Conservation (phyloP, 1,140 invertebrate species). For the Magallana gigas region DNA sequence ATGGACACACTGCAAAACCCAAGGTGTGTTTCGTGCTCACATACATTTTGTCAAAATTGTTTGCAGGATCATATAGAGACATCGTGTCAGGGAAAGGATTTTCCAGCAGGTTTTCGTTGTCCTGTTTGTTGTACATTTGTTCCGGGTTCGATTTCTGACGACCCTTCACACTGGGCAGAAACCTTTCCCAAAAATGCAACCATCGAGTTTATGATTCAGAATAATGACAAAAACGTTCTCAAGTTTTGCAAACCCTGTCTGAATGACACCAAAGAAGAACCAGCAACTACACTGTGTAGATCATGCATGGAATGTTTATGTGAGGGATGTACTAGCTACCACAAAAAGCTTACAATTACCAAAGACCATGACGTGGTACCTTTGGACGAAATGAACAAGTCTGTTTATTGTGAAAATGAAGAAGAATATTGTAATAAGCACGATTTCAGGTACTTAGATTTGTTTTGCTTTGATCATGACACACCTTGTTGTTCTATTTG, state of each 20-base stretch:
- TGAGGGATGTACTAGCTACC: neutral
- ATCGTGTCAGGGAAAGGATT: neutral
- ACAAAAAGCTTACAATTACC: neutral
- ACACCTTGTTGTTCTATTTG: neutral
- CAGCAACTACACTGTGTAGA: neutral
- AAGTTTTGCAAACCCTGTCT: neutral
- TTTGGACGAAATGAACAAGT: neutral
- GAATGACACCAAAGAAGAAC: neutral
- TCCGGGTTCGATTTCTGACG: neutral
- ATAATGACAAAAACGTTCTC: neutral
- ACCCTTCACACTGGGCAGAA: neutral
- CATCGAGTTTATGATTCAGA: neutral
- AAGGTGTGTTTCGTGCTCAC: neutral
- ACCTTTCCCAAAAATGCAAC: neutral
- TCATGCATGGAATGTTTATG: neutral
- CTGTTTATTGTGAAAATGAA: neutral
- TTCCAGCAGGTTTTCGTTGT: neutral
- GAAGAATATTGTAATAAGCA: neutral
- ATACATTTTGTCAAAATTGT: neutral
- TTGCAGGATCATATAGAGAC: neutral
- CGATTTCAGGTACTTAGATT: neutral
- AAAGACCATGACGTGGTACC: neutral
- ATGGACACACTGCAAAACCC: neutral
- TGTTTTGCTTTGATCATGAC: neutral
- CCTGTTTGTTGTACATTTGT: neutral